Evolutionary conservation across 64 coral and sea anemone species (phyloP).

Genomic region (Pocillopora verrucosa): DNA sequence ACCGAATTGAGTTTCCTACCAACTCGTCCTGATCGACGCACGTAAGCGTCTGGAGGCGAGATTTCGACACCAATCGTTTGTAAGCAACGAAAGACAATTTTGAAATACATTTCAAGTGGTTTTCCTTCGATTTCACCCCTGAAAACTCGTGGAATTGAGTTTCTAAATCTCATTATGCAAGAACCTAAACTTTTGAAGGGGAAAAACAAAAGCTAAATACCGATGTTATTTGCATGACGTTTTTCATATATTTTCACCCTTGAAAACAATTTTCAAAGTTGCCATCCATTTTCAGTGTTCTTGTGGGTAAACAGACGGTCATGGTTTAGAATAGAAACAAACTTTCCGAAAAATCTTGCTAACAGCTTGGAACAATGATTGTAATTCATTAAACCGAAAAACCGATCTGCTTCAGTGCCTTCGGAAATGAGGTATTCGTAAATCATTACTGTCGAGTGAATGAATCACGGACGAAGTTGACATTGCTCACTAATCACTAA

Average conservation of each 20-base stretch:
- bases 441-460: background rate
- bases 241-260: background rate
- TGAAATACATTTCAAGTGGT: background rate
- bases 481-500: background rate
- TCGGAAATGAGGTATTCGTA: slow-evolving; percentile 23
- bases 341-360: background rate
- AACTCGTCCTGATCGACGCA: background rate
- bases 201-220: slow-evolving; percentile 28
- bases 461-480: background rate
- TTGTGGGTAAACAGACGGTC: background rate
- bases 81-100: background rate
- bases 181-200: slow-evolving; percentile 1
- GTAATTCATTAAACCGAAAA: background rate
- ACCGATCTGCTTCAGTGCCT: slow-evolving; percentile 4
- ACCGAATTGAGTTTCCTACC: slow-evolving; percentile 42
- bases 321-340: background rate
- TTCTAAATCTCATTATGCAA: slow-evolving; percentile 4
- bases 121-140: background rate
- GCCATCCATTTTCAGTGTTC: background rate
- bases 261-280: background rate
- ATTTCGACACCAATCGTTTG: background rate
- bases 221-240: background rate
- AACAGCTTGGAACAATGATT: slow-evolving; percentile 12
- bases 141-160: background rate
- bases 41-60: background rate